Conservation (phyloP, 2,888 invertebrate genomes). For the Lagria hirta region DNA sequence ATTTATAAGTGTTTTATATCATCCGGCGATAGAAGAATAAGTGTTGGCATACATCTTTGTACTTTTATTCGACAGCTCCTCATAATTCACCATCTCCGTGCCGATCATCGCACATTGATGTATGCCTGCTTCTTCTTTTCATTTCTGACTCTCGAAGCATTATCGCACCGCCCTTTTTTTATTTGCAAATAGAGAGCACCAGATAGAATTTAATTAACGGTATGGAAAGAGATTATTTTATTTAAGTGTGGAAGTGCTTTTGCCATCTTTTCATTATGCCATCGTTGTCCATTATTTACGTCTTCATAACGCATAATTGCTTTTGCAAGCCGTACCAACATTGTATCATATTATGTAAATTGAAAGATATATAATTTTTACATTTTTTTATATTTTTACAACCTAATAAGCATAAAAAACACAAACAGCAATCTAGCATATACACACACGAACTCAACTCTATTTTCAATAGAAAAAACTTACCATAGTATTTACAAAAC, state of each 20-base stretch:
- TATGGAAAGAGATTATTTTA: constrained; percentile 49
- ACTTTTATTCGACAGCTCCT: constrained; percentile 39
- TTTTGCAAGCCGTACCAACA: constrained; percentile 46
- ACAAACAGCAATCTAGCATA: too few species aligned
- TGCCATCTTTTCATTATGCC: constrained; percentile 51
- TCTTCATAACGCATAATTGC: constrained; percentile 43
- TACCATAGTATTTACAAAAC: too few species aligned
- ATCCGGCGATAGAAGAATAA: constrained; percentile 29
- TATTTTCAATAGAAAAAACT: too few species aligned
- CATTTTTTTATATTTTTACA: constrained; percentile 6
- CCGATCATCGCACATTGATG: constrained; percentile 23
- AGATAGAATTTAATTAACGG: constrained; percentile 45
- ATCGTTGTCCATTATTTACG: constrained; percentile 49
- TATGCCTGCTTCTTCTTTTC: constrained; percentile 21
- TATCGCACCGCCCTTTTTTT: constrained; percentile 31
- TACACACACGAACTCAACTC: too few species aligned
- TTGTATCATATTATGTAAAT: constrained; percentile 47
- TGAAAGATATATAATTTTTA: constrained; percentile 47
- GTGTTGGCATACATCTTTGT: constrained; percentile 19
- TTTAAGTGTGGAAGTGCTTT: constrained; percentile 54
- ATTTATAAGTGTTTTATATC: constrained; percentile 46
- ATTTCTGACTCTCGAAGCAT: constrained; percentile 29
- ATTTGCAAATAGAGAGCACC: constrained; percentile 43
- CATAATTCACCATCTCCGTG: constrained; percentile 38
- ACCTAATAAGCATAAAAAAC: too few species aligned